Evolutionary conservation across 2,888 invertebrate species (phyloP).

Genomic region (Macropis europaea): DNA sequence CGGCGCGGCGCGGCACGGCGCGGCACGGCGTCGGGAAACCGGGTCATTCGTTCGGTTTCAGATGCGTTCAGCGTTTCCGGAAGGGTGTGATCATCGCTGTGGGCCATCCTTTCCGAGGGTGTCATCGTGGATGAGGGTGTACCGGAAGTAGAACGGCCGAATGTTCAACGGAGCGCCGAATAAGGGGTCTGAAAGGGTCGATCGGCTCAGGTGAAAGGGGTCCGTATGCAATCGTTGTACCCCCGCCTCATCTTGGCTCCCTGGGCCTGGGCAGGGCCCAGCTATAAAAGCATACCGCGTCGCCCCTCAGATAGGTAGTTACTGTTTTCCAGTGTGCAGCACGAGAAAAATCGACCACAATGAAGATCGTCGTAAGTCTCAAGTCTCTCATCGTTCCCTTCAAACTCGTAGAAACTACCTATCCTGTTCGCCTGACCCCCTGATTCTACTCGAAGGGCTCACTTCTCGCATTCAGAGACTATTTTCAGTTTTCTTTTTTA

Average conservation of each 20-base stretch:
- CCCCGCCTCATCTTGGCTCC: conserved; percentile 74
- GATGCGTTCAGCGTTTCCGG: background rate
- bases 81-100: background rate
- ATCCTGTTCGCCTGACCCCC: background rate
- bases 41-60: conserved; percentile 12
- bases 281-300: conserved; percentile 79
- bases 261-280: conserved; percentile 74
- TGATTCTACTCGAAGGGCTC: too few relatives aligned
- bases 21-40: background rate
- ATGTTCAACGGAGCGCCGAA: conserved; percentile 40
- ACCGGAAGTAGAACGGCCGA: conserved; percentile 38
- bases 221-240: conserved; percentile 68
- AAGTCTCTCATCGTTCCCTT: background rate
- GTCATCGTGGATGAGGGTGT: background rate
- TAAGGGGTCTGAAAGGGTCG: conserved; percentile 71
- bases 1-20: background rate
- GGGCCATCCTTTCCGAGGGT: conserved; percentile 2
- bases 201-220: conserved; percentile 75
- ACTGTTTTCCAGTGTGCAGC: conserved; percentile 74
- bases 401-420: background rate
- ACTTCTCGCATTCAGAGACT: too few relatives aligned
- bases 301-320: conserved; percentile 76
- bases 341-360: conserved; percentile 76
- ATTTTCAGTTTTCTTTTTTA: too few relatives aligned
- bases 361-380: conserved; percentile 78